These are phyloP conservation scores for Schizaphis graminum DNA, from an alignment of 2,888 invertebrate genomes.

Conservation along the genomic window DNA sequence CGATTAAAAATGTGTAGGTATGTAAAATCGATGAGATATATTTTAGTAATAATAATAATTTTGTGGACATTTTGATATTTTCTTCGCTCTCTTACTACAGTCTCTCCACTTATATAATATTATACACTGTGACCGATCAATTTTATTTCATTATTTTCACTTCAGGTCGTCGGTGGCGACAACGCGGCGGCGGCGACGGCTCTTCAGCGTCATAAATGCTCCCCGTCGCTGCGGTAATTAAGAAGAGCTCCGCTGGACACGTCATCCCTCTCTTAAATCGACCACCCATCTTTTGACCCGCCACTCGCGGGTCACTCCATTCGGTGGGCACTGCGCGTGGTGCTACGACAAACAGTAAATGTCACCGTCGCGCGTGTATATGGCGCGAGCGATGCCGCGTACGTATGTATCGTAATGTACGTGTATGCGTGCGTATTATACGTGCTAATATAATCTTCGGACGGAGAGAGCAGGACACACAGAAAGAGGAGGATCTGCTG, in stretches of 20 bases:
- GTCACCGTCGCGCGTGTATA: not conserved
- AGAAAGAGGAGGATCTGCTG: not conserved
- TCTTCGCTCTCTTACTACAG: not conserved
- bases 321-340: too few relatives aligned
- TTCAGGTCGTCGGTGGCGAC: not conserved
- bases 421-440: not conserved
- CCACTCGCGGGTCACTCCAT: not conserved
- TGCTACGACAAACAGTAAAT: not conserved
- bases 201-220: not conserved
- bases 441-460: not conserved
- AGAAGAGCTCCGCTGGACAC: slow-evolving; percentile 19
- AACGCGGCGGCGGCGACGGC: not conserved
- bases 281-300: not conserved
- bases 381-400: not conserved
- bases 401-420: not conserved
- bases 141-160: not conserved
- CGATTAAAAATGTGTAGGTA: not conserved
- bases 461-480: not conserved
- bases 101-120: not conserved
- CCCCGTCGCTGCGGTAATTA: slow-evolving; percentile 9
- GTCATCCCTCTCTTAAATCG: not conserved
- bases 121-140: too few relatives aligned
- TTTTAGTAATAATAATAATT: not conserved
- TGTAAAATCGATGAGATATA: too few relatives aligned
- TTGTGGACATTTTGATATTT: not conserved